These are phyloP conservation scores for Passer montanus DNA, from an alignment of 2,113 vertebrate species.

Conservation along the genomic window DNA sequence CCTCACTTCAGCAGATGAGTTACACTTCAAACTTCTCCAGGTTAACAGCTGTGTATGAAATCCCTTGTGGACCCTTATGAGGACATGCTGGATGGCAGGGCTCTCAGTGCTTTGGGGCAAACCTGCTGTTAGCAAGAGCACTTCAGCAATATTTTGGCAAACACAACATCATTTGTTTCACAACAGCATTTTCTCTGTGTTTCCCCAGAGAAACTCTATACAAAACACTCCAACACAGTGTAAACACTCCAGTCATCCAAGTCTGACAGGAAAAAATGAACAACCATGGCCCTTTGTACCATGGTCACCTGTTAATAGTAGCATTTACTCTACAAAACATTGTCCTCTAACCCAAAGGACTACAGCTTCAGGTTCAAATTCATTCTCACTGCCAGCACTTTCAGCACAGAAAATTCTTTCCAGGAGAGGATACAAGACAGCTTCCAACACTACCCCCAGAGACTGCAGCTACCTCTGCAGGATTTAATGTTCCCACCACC, in stretches of 20 bases:
- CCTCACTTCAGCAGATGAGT: neutral
- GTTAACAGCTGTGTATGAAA: neutral
- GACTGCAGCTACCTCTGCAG: neutral
- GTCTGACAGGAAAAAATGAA: neutral
- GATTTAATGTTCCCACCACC: neutral
- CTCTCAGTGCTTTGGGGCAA: neutral
- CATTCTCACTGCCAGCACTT: neutral
- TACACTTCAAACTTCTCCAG: neutral
- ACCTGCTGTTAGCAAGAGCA: neutral
- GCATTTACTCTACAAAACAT: neutral
- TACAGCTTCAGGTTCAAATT: neutral
- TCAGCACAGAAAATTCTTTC: neutral
- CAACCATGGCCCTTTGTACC: neutral
- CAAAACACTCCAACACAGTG: neutral
- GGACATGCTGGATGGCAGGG: neutral
- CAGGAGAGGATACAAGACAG: neutral
- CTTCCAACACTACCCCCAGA: neutral
- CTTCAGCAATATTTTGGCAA: neutral
- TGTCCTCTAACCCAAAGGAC: neutral
- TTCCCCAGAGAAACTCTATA: neutral
- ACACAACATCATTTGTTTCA: neutral
- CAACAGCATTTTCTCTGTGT: neutral
- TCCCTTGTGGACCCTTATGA: neutral
- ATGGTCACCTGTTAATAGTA: rapidly evolving
- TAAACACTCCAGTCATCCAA: neutral